Percentiles rank a stretch among this genome's conserved stretches.
These are phyloP conservation scores for Chloropsis hardwickii DNA, from an alignment of 2,113 vertebrate species.

Conservation along the genomic window DNA sequence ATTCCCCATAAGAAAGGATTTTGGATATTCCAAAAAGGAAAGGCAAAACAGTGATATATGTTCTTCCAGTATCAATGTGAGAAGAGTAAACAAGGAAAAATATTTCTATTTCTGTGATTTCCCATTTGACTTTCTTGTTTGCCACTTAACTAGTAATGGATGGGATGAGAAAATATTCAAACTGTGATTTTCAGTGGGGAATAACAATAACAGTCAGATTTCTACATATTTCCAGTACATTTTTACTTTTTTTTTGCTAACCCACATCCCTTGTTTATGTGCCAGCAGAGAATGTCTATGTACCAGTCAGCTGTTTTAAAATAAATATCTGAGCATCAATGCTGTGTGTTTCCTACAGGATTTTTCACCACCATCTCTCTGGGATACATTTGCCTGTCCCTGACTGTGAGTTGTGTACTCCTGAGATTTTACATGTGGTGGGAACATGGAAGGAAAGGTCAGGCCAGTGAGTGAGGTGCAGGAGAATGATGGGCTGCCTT, in stretches of 20 bases:
- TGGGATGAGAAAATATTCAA: background rate
- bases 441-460: background rate
- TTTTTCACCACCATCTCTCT: background rate
- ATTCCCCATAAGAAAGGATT: background rate
- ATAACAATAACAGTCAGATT: background rate
- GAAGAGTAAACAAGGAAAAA: background rate
- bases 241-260: background rate
- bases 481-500: background rate
- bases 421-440: background rate
- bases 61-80: background rate
- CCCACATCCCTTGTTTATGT: background rate
- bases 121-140: background rate
- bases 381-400: background rate
- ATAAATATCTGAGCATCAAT: background rate
- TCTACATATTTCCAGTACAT: background rate
- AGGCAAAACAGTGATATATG: background rate
- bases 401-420: background rate
- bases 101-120: background rate
- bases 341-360: background rate
- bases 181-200: background rate
- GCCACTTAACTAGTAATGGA: background rate
- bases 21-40: background rate
- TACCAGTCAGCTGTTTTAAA: background rate
- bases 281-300: background rate
- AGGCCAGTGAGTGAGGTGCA: background rate